These are phyloP conservation scores for Stenolophus ochropezus DNA, from an alignment of 2,888 invertebrate species.

Conservation along the genomic window DNA sequence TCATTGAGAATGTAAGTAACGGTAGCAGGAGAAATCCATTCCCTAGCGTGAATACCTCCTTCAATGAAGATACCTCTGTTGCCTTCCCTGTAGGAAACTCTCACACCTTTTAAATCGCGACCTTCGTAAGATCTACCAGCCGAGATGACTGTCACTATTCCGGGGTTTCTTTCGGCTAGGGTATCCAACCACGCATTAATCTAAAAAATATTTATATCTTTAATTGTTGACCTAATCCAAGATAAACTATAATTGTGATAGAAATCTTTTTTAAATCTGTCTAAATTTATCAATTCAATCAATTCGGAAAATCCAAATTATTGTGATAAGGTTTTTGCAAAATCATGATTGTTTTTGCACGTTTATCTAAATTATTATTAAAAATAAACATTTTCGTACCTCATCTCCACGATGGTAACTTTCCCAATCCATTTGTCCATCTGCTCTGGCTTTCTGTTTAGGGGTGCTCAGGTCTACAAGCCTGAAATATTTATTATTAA, in stretches of 20 bases:
- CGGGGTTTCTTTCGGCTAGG: conserved; percentile 73
- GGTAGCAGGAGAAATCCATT: conserved; percentile 77
- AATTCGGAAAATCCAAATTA: no score
- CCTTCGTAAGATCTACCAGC: conserved; percentile 79
- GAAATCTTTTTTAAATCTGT: no score
- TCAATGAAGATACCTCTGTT: conserved; percentile 80
- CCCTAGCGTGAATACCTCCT: conserved; percentile 74
- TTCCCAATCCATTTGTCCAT: background rate
- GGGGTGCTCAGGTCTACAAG: background rate
- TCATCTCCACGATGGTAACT: background rate
- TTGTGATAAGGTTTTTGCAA: no score
- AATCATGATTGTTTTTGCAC: no score
- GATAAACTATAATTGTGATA: no score
- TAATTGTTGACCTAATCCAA: no score
- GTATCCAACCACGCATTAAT: conserved; percentile 78
- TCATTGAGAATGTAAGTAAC: conserved; percentile 83
- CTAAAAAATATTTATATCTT: conserved; percentile 63
- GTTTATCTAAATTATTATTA: background rate
- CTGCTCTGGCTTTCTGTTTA: background rate
- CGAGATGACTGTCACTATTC: conserved; percentile 73
- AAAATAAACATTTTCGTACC: background rate
- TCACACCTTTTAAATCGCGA: conserved; percentile 77
- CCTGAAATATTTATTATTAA: background rate
- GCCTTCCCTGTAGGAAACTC: conserved; percentile 71
- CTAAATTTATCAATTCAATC: no score